Evolutionary conservation across 1,140 invertebrate species (phyloP).

Genomic region (Plectrocnemia conspersa): DNA sequence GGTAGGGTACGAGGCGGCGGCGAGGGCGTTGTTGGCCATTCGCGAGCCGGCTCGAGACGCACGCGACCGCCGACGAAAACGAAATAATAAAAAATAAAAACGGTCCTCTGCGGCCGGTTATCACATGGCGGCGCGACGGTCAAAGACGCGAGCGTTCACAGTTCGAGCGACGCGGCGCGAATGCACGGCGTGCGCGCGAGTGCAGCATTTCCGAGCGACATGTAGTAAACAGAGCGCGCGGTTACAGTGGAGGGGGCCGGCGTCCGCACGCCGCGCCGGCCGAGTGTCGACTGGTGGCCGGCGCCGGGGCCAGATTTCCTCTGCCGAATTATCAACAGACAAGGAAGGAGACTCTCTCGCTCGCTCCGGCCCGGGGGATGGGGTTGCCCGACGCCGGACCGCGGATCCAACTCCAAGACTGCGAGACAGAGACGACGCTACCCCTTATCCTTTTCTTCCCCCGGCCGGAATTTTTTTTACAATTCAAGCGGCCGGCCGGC

Average conservation of each 20-base stretch:
- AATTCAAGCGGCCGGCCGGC: conserved; percentile 32
- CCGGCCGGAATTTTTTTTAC: conserved; percentile 27
- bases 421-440: conserved; percentile 20
- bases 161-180: background rate
- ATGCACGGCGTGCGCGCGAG: background rate
- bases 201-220: background rate
- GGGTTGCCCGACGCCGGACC: background rate
- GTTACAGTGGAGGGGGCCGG: conserved; percentile 4
- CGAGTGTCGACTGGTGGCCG: conserved; percentile 28
- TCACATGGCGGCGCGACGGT: too few relatives aligned
- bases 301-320: conserved; percentile 22
- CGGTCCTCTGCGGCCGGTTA: too few relatives aligned
- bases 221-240: conserved; percentile 6
- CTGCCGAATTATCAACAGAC: conserved; percentile 1
- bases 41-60: conserved; percentile 7
- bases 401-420: conserved; percentile 6
- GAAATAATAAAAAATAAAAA: conserved; percentile 23
- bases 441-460: background rate
- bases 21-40: conserved; percentile 53
- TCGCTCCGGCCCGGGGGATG: conserved; percentile 1
- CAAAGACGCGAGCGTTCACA: conserved; percentile 3
- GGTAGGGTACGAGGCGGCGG: conserved; percentile 45
- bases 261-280: conserved; percentile 30
- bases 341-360: background rate
- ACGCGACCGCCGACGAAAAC: background rate